A percentile compares a stretch with the other conserved stretches of the same genome.
phyloP scores from a whole-genome alignment of 35 echinoderm and acorn worm genomes.

The Ophioderma brevispina region DNA sequence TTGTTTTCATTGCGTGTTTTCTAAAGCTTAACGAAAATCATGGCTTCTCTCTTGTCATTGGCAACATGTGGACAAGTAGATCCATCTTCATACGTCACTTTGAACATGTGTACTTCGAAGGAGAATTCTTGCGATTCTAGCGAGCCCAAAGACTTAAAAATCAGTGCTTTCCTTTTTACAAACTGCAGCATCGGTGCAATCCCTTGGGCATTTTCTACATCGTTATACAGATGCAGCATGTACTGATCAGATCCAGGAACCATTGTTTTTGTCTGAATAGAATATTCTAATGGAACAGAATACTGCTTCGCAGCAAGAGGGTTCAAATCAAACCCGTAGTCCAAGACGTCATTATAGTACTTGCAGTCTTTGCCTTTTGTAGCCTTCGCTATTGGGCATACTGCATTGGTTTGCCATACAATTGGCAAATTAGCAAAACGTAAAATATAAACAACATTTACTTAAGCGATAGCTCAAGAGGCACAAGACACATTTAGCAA shows the following conservation, averaged over 20 bases:
- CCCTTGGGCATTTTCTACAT: not conserved
- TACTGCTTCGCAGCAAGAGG: too few species aligned
- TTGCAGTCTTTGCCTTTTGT: too few species aligned
- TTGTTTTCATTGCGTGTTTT: slow-evolving; percentile 1
- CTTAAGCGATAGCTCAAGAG: too few species aligned
- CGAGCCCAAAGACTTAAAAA: slow-evolving; percentile 46
- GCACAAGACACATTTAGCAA: too few species aligned
- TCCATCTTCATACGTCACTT: slow-evolving; percentile 67
- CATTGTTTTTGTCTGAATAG: too few species aligned
- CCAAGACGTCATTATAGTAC: too few species aligned
- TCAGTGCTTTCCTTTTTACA: slow-evolving; percentile 34
- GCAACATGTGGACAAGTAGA: slow-evolving; percentile 20
- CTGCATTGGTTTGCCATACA: too few species aligned
- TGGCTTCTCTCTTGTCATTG: slow-evolving; percentile 64
- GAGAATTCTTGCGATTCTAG: slow-evolving; percentile 55
- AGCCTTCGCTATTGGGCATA: too few species aligned
- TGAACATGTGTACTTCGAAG: slow-evolving; percentile 57
- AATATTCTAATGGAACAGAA: too few species aligned
- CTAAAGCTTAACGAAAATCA: slow-evolving; percentile 49
- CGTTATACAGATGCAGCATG: slow-evolving; percentile 58
- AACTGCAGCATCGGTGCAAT: slow-evolving; percentile 65
- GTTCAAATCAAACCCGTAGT: too few species aligned
- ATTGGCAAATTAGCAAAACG: too few species aligned
- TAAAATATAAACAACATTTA: too few species aligned
- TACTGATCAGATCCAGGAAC: slow-evolving; percentile 2